Percentiles rank a stretch among this genome's conserved stretches.
These are phyloP conservation scores for Drosophila limbata DNA, from an alignment of 2,888 invertebrate species.

Conservation along the genomic window DNA sequence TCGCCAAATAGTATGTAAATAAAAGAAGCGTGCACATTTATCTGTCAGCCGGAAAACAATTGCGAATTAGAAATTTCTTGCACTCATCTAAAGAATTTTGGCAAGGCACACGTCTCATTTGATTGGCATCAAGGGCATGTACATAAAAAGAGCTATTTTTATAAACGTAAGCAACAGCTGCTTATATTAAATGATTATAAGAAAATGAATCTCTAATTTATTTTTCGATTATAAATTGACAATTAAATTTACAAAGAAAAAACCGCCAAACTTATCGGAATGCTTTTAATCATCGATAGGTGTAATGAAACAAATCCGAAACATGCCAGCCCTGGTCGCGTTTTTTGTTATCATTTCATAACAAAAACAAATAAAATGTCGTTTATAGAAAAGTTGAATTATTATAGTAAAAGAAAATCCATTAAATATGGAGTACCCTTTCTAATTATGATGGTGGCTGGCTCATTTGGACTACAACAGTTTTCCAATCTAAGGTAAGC, in stretches of 20 bases:
- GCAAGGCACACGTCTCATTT: constrained; percentile 44
- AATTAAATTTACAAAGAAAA: constrained; percentile 5
- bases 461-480: constrained; percentile 91
- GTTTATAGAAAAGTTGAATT: constrained; percentile 66
- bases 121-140: constrained; percentile 34
- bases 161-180: constrained; percentile 43
- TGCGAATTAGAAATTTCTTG: constrained; percentile 26
- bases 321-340: constrained; percentile 29
- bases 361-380: constrained; percentile 71
- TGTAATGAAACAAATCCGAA: neutral
- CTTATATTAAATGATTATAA: constrained; percentile 1
- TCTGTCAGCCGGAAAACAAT: constrained; percentile 65
- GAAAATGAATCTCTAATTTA: neutral
- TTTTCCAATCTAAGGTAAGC: constrained; percentile 90
- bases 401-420: constrained; percentile 79
- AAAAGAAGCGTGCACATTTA: constrained; percentile 28
- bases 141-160: constrained; percentile 37
- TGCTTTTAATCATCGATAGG: constrained; percentile 22
- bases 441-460: constrained; percentile 90
- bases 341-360: constrained; percentile 60
- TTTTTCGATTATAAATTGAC: neutral
- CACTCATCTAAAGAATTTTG: constrained; percentile 46
- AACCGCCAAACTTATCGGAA: constrained; percentile 22
- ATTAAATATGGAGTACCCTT: constrained; percentile 90
- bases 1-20: constrained; percentile 62